These are phyloP conservation scores for Sapajus apella DNA, from an alignment of 2,113 vertebrate species.

Conservation along the genomic window DNA sequence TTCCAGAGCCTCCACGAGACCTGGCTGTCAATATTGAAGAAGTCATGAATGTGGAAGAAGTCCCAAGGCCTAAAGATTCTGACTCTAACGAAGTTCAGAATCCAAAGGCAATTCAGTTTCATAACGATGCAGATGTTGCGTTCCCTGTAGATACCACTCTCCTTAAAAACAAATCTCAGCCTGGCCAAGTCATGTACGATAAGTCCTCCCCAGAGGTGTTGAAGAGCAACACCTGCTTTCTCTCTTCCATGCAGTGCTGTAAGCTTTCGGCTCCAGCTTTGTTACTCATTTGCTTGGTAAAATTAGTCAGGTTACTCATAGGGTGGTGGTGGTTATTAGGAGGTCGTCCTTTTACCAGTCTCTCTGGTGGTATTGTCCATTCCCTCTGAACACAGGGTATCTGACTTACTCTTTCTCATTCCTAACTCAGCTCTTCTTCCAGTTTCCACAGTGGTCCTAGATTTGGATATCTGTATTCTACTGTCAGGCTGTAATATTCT, in stretches of 20 bases:
- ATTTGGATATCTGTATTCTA: conserved; percentile 5
- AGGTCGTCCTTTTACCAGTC: background rate
- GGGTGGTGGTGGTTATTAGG: conserved; percentile 43
- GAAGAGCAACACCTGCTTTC: conserved; percentile 38
- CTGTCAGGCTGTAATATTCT: conserved; percentile 33
- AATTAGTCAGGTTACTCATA: conserved; percentile 45
- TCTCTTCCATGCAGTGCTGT: conserved; percentile 47
- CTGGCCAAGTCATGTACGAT: background rate
- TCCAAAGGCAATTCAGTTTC: background rate
- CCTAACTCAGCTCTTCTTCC: background rate
- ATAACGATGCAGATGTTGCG: background rate
- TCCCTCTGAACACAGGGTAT: conserved; percentile 34
- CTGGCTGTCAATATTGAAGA: conserved; percentile 52
- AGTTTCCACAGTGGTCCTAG: background rate
- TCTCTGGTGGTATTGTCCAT: background rate
- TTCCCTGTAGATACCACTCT: conserved; percentile 15
- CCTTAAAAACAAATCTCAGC: conserved; percentile 48
- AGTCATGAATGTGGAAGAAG: conserved; percentile 31
- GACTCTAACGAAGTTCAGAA: conserved; percentile 29
- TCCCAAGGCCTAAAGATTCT: background rate
- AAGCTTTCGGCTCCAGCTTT: conserved; percentile 58
- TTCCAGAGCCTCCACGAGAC: conserved; percentile 53
- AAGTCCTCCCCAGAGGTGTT: conserved; percentile 16
- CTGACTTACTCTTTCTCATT: conserved; percentile 25
- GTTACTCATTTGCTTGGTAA: conserved; percentile 60